Evolutionary conservation across 1,140 invertebrate species (phyloP), one percentile per base, ranked within the genome.

Genomic region (Drosophila grimshawi): DNA sequence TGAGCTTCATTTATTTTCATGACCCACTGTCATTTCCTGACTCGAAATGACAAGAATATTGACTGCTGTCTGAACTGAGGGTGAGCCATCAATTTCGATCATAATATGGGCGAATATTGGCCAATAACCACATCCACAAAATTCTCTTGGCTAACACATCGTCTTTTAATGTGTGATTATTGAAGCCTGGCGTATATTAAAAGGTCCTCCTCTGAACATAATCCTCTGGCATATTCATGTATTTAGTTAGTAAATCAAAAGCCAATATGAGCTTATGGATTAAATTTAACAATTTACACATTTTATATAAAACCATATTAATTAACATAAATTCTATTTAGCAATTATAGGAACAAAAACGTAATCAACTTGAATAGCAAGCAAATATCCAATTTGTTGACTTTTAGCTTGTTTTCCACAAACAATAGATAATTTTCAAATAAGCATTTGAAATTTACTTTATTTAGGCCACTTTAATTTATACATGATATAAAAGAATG

Each of bases 401-500:
- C 10, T n/a, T 43, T 43, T 43, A n/a, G n/a, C 39, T n/a, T n/a
- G 39, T n/a, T 43, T 43, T 39, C 19, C 1, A 19, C 19, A 19
- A 1, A 19, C 19, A 19, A 19, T 19, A 19, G 19, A 19, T 19
- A 19, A 19, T 19, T 19, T 19, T 19, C 19, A 19, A 1, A 19
- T 19, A 19, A 19, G 61, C 55, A 59, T 72, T 66, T 71, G 72
- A 81, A 80, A 19, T 19, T 81, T 68, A 81, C 81, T 73, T 65
- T 81, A 49, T 81, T 78, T 19, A 57, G 56, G 62, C 46, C 46
- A 53, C 55, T 74, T 74, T 81, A 77, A 81, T 73, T 62, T 81
- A 53, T 53, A 55, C 53, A 61, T 41, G 72, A 62, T 80, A 48
- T 59, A 81, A 32, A 60, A n/a, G 11, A 29, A 52, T 56, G 72